These are phyloP conservation scores for Pempheris klunzingeri DNA, from an alignment of 2,797 vertebrate species.

Conservation along the genomic window DNA sequence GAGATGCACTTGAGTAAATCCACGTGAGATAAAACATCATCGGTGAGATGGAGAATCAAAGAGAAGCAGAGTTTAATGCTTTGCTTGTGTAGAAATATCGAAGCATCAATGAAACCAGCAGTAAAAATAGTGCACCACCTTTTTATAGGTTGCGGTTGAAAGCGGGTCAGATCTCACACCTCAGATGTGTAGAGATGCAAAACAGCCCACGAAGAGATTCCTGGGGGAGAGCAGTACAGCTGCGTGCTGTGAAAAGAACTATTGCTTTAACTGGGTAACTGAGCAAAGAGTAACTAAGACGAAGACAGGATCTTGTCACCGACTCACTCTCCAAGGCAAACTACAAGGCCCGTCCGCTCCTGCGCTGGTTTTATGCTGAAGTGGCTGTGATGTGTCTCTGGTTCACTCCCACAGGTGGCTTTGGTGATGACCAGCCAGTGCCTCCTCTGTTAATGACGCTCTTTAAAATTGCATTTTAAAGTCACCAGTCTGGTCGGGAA, in stretches of 20 bases:
- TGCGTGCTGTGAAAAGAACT: constrained; percentile 62
- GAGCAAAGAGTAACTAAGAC: constrained; percentile 54
- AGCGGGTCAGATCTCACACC: constrained; percentile 37
- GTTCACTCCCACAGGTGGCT: constrained; percentile 62
- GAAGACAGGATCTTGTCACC: constrained; percentile 17
- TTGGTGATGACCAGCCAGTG: constrained; percentile 64
- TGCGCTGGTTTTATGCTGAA: not conserved
- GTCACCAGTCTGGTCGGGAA: constrained; percentile 52
- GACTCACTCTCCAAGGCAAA: constrained; percentile 21
- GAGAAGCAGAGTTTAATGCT: constrained; percentile 40
- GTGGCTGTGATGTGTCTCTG: constrained; percentile 39
- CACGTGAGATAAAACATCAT: constrained; percentile 34
- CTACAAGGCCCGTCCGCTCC: not conserved
- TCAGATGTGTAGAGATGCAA: constrained; percentile 38
- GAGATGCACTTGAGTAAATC: constrained; percentile 63
- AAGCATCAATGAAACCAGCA: constrained; percentile 39
- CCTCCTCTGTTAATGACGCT: constrained; percentile 34
- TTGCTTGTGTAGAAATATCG: constrained; percentile 62
- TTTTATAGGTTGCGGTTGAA: constrained; percentile 44
- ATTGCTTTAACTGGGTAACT: constrained; percentile 84
- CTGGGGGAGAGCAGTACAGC: constrained; percentile 29
- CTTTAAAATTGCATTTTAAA: constrained; percentile 49
- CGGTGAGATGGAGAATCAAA: constrained; percentile 48
- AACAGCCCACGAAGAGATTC: constrained; percentile 26
- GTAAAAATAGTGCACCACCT: constrained; percentile 64